phyloP scores from a whole-genome alignment of 2,888 invertebrate species.

The Calliopum simillimum region DNA sequence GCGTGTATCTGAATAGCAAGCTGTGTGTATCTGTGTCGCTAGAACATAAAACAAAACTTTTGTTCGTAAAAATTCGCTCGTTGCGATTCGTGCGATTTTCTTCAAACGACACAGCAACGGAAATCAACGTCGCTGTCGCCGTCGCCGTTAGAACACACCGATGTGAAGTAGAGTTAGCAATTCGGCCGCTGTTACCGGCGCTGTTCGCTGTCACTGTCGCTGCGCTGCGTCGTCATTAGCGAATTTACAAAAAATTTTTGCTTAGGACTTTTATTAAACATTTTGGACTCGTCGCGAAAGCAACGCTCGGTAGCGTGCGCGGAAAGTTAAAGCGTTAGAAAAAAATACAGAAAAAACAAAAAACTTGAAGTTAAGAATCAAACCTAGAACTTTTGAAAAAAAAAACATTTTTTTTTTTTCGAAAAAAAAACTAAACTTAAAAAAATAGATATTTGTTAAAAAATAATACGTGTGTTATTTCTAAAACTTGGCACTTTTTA shows the following conservation, averaged over 20 bases:
- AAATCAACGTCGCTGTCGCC: constrained; percentile 3
- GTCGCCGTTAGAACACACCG: constrained; percentile 24
- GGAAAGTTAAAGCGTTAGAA: background rate
- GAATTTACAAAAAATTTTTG: constrained; percentile 42
- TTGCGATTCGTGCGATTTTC: constrained; percentile 6
- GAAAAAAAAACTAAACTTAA: background rate
- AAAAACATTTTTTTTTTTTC: too few relatives aligned
- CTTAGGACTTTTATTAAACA: constrained; percentile 49
- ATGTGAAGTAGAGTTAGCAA: constrained; percentile 1
- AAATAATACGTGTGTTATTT: background rate
- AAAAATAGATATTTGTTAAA: background rate
- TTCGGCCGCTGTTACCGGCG: constrained; percentile 1
- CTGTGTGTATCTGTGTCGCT: constrained; percentile 14
- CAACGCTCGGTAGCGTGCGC: constrained; percentile 41
- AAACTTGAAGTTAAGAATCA: too few relatives aligned
- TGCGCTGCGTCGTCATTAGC: constrained; percentile 34
- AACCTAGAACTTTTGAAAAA: too few relatives aligned
- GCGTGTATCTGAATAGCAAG: background rate
- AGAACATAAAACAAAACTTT: constrained; percentile 23
- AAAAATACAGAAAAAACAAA: too few relatives aligned
- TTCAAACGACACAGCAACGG: constrained; percentile 12
- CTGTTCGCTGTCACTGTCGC: constrained; percentile 2
- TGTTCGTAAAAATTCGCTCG: constrained; percentile 3
- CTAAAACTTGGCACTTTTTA: background rate
- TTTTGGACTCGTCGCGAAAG: constrained; percentile 49